phyloP scores from a whole-genome alignment of 37 sponge, comb jelly and placozoan genomes.

The Crambe crambe region DNA sequence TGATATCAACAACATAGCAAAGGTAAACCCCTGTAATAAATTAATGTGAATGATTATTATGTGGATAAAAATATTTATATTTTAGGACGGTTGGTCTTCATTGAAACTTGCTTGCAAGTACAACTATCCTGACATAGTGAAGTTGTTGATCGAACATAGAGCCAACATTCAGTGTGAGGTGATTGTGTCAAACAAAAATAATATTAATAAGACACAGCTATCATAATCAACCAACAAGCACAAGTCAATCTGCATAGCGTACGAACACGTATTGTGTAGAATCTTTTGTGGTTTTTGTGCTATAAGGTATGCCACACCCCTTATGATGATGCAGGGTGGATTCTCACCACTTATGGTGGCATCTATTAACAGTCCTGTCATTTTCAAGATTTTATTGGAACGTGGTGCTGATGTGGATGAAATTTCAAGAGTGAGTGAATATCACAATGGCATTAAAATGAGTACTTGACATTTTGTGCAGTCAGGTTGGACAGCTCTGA shows the following conservation, averaged over 20 bases:
- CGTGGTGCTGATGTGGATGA: neutral
- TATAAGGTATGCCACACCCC: too few relatives aligned
- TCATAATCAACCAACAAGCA: too few relatives aligned
- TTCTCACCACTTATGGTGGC: too few relatives aligned
- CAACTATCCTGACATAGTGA: neutral
- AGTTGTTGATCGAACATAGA: neutral
- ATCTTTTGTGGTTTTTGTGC: too few relatives aligned
- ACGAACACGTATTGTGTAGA: too few relatives aligned
- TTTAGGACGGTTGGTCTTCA: neutral
- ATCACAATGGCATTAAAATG: too few relatives aligned
- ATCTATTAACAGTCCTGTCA: too few relatives aligned
- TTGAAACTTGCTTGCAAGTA: neutral
- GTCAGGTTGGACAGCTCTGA: neutral
- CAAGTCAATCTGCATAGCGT: too few relatives aligned
- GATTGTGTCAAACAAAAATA: too few relatives aligned
- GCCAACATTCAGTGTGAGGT: neutral
- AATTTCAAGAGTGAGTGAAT: neutral
- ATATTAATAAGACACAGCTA: too few relatives aligned
- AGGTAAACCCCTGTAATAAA: too few relatives aligned
- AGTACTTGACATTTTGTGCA: neutral
- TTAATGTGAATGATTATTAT: neutral
- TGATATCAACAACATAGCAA: neutral
- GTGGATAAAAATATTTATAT: neutral
- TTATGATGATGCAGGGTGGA: too few relatives aligned
- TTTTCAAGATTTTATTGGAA: neutral